A percentile compares a stretch with the other conserved stretches of the same genome.
Evolutionary conservation across 1,140 invertebrate species (phyloP).

Genomic region (Hycleus cichorii): DNA sequence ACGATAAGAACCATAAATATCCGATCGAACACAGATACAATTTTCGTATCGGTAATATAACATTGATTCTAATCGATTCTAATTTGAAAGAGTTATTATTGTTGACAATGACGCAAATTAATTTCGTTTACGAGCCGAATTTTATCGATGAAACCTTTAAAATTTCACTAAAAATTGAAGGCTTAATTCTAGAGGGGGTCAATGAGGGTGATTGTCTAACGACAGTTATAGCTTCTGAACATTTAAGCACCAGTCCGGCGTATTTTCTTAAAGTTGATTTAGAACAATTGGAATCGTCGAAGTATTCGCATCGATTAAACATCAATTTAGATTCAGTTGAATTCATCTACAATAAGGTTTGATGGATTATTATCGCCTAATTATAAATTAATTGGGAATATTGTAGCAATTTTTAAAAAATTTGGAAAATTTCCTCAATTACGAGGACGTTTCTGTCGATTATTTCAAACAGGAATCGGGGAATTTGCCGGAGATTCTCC

Average conservation of each 20-base stretch:
- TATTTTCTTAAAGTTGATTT: slow-evolving; percentile 71
- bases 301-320: slow-evolving; percentile 62
- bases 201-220: slow-evolving; percentile 67
- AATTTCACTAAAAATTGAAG: slow-evolving; percentile 51
- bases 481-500: neutral
- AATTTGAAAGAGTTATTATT: slow-evolving; percentile 65
- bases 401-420: slow-evolving; percentile 66
- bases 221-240: slow-evolving; percentile 47
- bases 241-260: slow-evolving; percentile 49
- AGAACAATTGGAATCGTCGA: slow-evolving; percentile 59
- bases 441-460: neutral
- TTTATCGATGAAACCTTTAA: slow-evolving; percentile 27
- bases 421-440: slow-evolving; percentile 60
- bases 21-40: slow-evolving; percentile 71
- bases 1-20: slow-evolving; percentile 39
- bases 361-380: slow-evolving; percentile 43
- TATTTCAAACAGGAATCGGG: neutral
- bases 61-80: slow-evolving; percentile 56
- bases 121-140: slow-evolving; percentile 28
- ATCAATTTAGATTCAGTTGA: slow-evolving; percentile 67
- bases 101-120: slow-evolving; percentile 60
- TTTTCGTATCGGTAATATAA: slow-evolving; percentile 68
- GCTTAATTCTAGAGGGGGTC: slow-evolving; percentile 69
- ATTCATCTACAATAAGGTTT: slow-evolving; percentile 63
- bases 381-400: slow-evolving; percentile 7